These are phyloP conservation scores for Clarias macrocephalus DNA, from an alignment of 2,113 vertebrate species.

Conservation along the genomic window DNA sequence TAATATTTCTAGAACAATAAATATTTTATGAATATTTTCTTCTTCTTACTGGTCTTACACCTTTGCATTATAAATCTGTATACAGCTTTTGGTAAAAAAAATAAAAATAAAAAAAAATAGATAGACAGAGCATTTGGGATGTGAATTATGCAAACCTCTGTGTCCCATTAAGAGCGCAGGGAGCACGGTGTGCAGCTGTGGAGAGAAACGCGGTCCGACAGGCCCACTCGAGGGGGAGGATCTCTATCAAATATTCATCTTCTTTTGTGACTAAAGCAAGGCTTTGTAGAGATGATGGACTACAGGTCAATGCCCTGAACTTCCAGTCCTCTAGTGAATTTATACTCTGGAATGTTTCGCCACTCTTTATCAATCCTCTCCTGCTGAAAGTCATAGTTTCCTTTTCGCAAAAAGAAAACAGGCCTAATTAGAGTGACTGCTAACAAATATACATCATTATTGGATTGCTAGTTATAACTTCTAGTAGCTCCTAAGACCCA, in stretches of 20 bases:
- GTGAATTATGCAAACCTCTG: conserved; percentile 73
- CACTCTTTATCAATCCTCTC: conserved; percentile 36
- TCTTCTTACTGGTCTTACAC: background rate
- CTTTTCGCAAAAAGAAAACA: conserved; percentile 11
- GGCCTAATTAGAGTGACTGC: background rate
- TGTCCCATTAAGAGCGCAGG: conserved; percentile 69
- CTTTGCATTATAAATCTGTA: background rate
- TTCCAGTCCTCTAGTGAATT: conserved; percentile 56
- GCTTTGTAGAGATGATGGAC: conserved; percentile 67
- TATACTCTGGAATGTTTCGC: conserved; percentile 50
- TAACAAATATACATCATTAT: background rate
- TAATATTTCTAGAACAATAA: background rate
- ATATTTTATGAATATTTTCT: background rate
- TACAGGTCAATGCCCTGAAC: conserved; percentile 52
- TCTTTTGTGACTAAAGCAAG: conserved; percentile 66
- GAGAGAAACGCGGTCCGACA: conserved; percentile 71
- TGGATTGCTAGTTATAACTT: background rate
- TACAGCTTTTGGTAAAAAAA: background rate
- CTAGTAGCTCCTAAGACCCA: background rate
- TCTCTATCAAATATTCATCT: conserved; percentile 75
- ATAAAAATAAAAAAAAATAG: no score
- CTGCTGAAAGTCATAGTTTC: background rate
- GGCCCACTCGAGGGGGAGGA: conserved; percentile 57
- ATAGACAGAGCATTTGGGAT: conserved; percentile 63
- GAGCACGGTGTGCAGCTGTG: conserved; percentile 68